These are phyloP conservation scores for Thripadectes ignobilis DNA, from an alignment of 2,797 vertebrate genomes.

Conservation along the genomic window DNA sequence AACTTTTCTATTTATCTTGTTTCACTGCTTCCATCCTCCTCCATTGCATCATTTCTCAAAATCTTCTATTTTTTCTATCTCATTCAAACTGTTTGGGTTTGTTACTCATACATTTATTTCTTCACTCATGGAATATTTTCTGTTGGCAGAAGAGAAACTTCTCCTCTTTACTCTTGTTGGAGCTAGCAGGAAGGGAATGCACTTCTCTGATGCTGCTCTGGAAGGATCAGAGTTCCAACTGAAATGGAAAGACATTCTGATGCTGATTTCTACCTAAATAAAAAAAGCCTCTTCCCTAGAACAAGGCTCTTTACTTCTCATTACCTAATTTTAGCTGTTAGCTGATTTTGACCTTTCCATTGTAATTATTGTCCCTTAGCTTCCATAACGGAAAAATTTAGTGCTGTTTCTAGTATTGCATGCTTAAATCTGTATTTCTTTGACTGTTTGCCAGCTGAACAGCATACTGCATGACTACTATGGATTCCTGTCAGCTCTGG, in stretches of 20 bases:
- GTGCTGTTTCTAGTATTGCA: neutral
- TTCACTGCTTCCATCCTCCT: neutral
- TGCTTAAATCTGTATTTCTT: neutral
- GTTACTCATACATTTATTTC: neutral
- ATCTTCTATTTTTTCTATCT: neutral
- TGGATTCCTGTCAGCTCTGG: neutral
- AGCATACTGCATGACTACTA: neutral
- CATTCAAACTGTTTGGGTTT: neutral
- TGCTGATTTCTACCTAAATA: neutral
- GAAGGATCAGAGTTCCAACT: neutral
- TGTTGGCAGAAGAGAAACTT: neutral
- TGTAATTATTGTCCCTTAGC: neutral
- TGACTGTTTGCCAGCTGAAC: neutral
- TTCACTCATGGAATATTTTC: neutral
- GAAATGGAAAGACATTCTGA: neutral
- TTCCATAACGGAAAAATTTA: neutral
- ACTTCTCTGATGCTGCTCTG: neutral
- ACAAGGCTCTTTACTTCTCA: neutral
- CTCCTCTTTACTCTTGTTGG: neutral
- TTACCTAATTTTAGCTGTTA: neutral
- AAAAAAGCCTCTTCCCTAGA: neutral
- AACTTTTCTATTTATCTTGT: neutral
- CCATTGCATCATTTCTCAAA: fast-evolving
- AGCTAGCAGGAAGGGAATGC: neutral
- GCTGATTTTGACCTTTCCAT: neutral